Evolutionary conservation across 2,113 vertebrate species (phyloP).

Genomic region (Notechis scutatus): DNA sequence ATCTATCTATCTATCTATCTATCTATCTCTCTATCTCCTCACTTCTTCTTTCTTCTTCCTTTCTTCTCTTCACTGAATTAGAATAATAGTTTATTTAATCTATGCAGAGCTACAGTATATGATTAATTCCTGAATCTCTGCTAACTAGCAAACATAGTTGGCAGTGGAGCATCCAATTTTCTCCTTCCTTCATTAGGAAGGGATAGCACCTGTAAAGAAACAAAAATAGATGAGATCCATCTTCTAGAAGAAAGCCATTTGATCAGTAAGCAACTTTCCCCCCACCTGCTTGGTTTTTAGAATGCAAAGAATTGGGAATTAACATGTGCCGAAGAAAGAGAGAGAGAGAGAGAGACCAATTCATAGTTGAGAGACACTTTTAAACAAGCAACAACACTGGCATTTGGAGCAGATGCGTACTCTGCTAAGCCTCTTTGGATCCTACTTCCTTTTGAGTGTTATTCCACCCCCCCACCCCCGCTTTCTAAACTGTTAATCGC

Average conservation of each 20-base stretch:
- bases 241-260: not conserved
- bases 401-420: not conserved
- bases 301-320: not conserved
- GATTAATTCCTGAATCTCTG: not conserved
- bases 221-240: not conserved
- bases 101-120: not conserved
- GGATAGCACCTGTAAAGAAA: not conserved
- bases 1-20: too few relatives aligned
- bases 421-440: not conserved
- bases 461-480: constrained; percentile 29
- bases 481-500: constrained; percentile 52
- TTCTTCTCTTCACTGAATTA: not conserved
- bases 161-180: not conserved
- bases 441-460: constrained; percentile 27
- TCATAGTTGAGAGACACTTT: not conserved
- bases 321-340: not conserved
- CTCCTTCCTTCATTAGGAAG: not conserved
- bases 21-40: too few relatives aligned
- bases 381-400: not conserved
- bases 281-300: not conserved
- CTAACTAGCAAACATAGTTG: not conserved
- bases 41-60: too few relatives aligned
- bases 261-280: not conserved
- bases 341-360: not conserved
- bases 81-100: not conserved